These are phyloP conservation scores for Eupithecia inturbata DNA, from an alignment of 2,888 invertebrate genomes.

Conservation along the genomic window DNA sequence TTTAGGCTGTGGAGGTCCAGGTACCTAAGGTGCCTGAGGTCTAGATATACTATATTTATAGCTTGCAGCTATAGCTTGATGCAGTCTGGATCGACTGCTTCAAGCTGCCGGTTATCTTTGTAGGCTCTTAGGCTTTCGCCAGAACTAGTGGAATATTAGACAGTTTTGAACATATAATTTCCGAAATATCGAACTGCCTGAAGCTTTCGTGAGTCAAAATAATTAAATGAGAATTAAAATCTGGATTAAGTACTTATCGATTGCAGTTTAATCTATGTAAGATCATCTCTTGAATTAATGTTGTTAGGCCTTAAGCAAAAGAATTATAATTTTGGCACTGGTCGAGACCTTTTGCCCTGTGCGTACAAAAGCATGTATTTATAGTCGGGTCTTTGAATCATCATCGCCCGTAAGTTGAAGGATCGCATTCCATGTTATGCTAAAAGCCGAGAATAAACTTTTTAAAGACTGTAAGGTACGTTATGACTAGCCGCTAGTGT, in stretches of 20 bases:
- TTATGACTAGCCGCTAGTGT: too few relatives aligned
- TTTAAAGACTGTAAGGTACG: background rate
- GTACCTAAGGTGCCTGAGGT: too few relatives aligned
- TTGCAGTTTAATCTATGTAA: slow-evolving; percentile 44
- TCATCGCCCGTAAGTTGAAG: background rate
- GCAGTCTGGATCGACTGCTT: too few relatives aligned
- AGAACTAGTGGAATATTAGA: background rate
- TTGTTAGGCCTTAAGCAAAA: slow-evolving; percentile 74
- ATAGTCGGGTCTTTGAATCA: slow-evolving; percentile 52
- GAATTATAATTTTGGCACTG: slow-evolving; percentile 77
- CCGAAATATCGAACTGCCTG: background rate
- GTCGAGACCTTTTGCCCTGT: slow-evolving; percentile 70
- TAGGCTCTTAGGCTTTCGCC: too few relatives aligned
- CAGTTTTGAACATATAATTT: background rate
- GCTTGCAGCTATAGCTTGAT: too few relatives aligned
- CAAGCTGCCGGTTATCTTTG: too few relatives aligned
- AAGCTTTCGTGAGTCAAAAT: slow-evolving; percentile 20
- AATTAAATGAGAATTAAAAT: slow-evolving; percentile 43
- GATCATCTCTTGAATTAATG: slow-evolving; percentile 67
- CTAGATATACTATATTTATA: too few relatives aligned
- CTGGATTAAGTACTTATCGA: slow-evolving; percentile 48
- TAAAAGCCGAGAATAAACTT: background rate
- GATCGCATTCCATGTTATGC: background rate
- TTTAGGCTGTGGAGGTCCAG: too few relatives aligned
- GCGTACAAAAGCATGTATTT: slow-evolving; percentile 55